A percentile compares a stretch with the other conserved stretches of the same genome.
Conservation (phyloP, 2,113 vertebrate species). For the Alaudala cheleensis region DNA sequence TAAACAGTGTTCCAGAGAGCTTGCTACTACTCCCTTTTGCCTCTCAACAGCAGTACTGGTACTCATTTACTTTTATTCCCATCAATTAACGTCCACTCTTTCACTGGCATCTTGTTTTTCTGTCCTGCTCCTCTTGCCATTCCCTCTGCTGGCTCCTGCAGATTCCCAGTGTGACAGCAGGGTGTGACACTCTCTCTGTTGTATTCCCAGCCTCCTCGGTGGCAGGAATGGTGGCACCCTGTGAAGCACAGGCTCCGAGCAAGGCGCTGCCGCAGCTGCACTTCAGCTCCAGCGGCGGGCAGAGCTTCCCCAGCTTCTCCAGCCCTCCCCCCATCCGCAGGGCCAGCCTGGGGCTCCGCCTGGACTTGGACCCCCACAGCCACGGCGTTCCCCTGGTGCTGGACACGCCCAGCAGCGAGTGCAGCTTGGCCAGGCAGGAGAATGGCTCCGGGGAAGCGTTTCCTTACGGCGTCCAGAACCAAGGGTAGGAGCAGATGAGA, state of each 20-base stretch:
- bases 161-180: background rate
- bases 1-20: background rate
- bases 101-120: background rate
- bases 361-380: constrained; percentile 32
- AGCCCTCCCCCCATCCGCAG: constrained; percentile 90
- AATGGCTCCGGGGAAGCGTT: constrained; percentile 30
- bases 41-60: background rate
- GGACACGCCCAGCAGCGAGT: constrained; percentile 67
- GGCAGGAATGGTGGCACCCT: background rate
- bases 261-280: background rate
- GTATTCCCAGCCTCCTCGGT: background rate
- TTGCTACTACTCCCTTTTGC: background rate
- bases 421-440: constrained; percentile 55
- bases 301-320: constrained; percentile 76
- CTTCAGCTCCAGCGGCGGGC: background rate
- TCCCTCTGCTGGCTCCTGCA: background rate
- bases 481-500: constrained; percentile 62
- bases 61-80: background rate
- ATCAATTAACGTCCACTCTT: background rate
- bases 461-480: constrained; percentile 63
- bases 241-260: background rate
- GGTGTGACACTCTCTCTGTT: background rate
- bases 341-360: constrained; percentile 76
- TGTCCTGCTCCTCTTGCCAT: background rate
- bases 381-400: constrained; percentile 70